Evolutionary conservation across 2,888 invertebrate genomes (phyloP), one percentile per base, ranked within the genome.

Genomic region (Ptilodon capucinus): DNA sequence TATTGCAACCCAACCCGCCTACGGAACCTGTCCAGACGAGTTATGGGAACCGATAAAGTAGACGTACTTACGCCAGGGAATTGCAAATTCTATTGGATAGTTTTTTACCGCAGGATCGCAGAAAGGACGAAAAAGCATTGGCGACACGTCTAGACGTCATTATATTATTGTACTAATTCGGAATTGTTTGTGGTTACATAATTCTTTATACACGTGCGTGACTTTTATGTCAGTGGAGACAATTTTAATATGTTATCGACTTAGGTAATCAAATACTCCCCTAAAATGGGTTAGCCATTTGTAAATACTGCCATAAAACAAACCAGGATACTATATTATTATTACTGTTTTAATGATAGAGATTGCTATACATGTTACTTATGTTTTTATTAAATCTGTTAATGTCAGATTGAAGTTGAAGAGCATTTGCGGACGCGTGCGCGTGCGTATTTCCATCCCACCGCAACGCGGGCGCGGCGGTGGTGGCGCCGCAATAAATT

Each of bases 41-140:
- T 76, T 76, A 74, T 77, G 66, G 69, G 69, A 75, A 52, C 71
- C 74, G 78, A 81, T 82, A 81, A 77, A 81, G 69, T 76, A 76
- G 76, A 71, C 67, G 75, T 74, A 76, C 74, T 74, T 71, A 64
- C 70, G 61, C 68, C 55, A 60, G 54, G 66, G 68, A 62, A 74
- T 75, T 64, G 71, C 72, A 69, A 68, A 72, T 75, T 71, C 71
- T 71, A 71, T 78, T 63, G 40, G 36, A 35, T 60, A 52, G 63
- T 75, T 72, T 70, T 64, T 62, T 49, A 39, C 39, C 40, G 39
- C 42, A 40, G 46, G 51, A 44, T 44, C 52, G 21, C 11, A 21
- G 21, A 11, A 36, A 25, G 48, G 16, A 36, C 44, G 50, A 47
- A 56, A 46, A 51, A 53, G 21, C 48, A 54, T 23, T 32, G 46